A percentile compares a stretch with the other conserved stretches of the same genome.
These are phyloP conservation scores for Psittacara wagleri DNA, from an alignment of 2,113 vertebrate genomes.

Conservation along the genomic window DNA sequence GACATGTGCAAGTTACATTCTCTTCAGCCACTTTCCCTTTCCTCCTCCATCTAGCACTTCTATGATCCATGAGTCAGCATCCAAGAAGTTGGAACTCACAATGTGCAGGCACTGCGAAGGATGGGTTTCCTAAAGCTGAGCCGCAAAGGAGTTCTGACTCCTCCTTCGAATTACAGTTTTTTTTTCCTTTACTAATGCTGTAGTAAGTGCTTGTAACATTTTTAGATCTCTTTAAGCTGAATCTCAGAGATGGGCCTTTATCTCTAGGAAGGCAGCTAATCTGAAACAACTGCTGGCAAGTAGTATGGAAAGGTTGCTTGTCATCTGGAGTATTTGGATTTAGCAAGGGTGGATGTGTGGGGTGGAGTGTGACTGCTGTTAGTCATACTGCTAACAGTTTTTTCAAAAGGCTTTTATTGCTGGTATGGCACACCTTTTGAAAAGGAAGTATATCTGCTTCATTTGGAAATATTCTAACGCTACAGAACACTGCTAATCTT, in stretches of 20 bases:
- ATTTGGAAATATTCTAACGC: neutral
- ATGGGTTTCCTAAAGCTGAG: neutral
- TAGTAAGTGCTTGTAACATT: neutral
- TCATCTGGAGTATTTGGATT: constrained; percentile 50
- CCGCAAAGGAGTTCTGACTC: neutral
- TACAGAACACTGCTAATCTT: neutral
- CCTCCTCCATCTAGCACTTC: neutral
- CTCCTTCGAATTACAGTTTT: neutral
- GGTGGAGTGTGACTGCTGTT: constrained; percentile 65
- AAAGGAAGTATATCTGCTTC: neutral
- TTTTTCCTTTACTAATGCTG: neutral
- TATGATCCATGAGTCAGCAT: constrained; percentile 16
- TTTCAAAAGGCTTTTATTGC: constrained; percentile 4
- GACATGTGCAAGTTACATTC: neutral
- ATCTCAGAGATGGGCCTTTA: neutral
- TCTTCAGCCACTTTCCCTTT: neutral
- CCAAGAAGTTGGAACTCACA: neutral
- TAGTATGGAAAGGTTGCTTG: constrained; percentile 40
- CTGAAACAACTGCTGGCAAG: constrained; percentile 18
- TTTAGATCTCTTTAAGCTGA: neutral
- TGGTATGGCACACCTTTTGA: neutral
- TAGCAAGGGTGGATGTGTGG: constrained; percentile 38
- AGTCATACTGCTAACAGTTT: constrained; percentile 42
- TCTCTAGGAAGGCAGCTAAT: neutral
- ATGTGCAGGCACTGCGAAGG: neutral